These are phyloP conservation scores for Idaea straminata DNA, from an alignment of 2,888 invertebrate species.

Conservation along the genomic window DNA sequence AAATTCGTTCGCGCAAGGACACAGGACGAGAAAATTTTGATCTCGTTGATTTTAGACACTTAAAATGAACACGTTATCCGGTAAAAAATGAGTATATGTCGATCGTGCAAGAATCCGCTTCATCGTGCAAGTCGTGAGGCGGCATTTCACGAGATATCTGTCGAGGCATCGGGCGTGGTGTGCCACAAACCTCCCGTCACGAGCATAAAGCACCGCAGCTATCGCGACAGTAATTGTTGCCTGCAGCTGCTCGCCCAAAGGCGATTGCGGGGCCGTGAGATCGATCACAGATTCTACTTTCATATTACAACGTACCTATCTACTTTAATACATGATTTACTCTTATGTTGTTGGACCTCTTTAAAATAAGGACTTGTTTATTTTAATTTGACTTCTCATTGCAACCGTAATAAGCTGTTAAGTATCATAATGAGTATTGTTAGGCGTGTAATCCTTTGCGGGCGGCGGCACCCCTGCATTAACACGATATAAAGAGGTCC, in stretches of 20 bases:
- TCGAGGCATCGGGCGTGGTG: conserved; percentile 61
- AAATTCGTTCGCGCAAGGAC: conserved; percentile 65
- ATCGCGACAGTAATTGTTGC: conserved; percentile 68
- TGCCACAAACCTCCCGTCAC: conserved; percentile 71
- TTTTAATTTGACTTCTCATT: conserved; percentile 58
- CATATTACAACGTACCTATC: conserved; percentile 4
- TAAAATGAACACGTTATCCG: not conserved
- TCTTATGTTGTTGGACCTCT: conserved; percentile 3
- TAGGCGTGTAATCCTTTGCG: conserved; percentile 65
- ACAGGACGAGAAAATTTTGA: conserved; percentile 40
- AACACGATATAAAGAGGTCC: conserved; percentile 42
- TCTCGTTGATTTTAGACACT: conserved; percentile 10
- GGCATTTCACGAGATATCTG: conserved; percentile 76
- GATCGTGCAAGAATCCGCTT: conserved; percentile 65
- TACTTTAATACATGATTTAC: not conserved
- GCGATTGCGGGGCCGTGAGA: conserved; percentile 60
- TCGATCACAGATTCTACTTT: conserved; percentile 43
- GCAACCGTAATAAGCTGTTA: conserved; percentile 62
- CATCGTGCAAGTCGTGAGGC: conserved; percentile 69
- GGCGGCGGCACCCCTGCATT: conserved; percentile 53
- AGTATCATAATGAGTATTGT: conserved; percentile 60
- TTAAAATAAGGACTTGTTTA: conserved; percentile 8
- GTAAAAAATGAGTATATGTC: conserved; percentile 45
- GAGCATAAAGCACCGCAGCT: conserved; percentile 68
- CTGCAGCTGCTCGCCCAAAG: conserved; percentile 63